A percentile compares a stretch with the other conserved stretches of the same genome.
Evolutionary conservation across 2,797 vertebrate species (phyloP).

Genomic region (Serranus cabrilla): DNA sequence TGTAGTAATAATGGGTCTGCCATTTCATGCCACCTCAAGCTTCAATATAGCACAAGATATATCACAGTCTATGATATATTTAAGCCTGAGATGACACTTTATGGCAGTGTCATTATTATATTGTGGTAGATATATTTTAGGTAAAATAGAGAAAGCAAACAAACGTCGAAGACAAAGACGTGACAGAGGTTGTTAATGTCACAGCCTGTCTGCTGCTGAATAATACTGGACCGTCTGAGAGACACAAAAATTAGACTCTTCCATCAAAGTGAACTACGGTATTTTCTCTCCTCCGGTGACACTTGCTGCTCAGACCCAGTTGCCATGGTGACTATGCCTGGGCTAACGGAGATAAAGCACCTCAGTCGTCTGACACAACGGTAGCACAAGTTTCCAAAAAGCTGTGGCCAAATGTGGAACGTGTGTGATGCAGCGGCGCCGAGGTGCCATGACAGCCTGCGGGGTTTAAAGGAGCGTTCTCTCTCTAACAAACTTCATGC

Average conservation of each 20-base stretch:
- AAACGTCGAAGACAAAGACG: conserved; percentile 21
- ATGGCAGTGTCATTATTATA: conserved; percentile 6
- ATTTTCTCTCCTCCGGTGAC: conserved; percentile 62
- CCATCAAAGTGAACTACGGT: conserved; percentile 51
- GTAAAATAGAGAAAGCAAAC: conserved; percentile 10
- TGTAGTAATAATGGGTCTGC: conserved; percentile 48
- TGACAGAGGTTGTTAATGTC: conserved; percentile 26
- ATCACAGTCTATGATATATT: conserved; percentile 39
- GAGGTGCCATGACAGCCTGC: conserved; percentile 25
- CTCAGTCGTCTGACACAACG: conserved; percentile 50
- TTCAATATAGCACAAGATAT: conserved; percentile 39
- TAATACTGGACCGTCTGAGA: conserved; percentile 27
- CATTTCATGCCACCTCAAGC: conserved; percentile 41
- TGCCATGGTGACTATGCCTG: conserved; percentile 75
- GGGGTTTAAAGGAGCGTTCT: conserved; percentile 8
- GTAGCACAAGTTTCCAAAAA: conserved; percentile 46
- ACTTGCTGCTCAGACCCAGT: conserved; percentile 64
- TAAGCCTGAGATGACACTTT: conserved; percentile 10
- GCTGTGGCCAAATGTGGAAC: conserved; percentile 43
- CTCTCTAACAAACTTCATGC: neutral
- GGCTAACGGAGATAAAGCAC: conserved; percentile 66
- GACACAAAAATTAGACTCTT: conserved; percentile 36
- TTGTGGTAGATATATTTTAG: conserved; percentile 23
- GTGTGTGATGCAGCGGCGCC: conserved; percentile 28
- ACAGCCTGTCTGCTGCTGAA: conserved; percentile 23